Conservation (phyloP, 2,888 invertebrate species). For the Pherbina coryleti region DNA sequence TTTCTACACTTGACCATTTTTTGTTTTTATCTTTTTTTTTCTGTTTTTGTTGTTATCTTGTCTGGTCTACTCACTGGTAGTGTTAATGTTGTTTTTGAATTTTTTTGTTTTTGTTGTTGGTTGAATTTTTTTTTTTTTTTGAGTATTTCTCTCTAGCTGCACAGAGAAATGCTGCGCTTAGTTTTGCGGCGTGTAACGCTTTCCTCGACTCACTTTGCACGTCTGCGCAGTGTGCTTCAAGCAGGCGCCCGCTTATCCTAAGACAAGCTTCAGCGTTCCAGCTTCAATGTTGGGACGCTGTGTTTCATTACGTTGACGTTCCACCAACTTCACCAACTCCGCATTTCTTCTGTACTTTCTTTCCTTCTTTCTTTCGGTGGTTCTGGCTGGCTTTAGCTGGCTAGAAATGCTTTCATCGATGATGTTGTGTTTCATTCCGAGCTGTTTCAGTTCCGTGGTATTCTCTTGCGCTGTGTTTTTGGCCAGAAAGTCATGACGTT, state of each 20-base stretch:
- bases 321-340: neutral
- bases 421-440: slow-evolving; percentile 21
- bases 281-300: slow-evolving; percentile 16
- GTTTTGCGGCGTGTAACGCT: slow-evolving; percentile 61
- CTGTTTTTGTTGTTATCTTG: slow-evolving; percentile 21
- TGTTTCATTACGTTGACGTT: neutral
- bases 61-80: neutral
- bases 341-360: slow-evolving; percentile 18
- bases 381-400: slow-evolving; percentile 1
- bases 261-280: slow-evolving; percentile 2
- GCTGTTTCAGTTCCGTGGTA: slow-evolving; percentile 6
- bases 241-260: slow-evolving; percentile 66
- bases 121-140: slow-evolving; percentile 27
- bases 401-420: slow-evolving; percentile 20
- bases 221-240: slow-evolving; percentile 66
- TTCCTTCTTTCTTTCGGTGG: slow-evolving; percentile 34
- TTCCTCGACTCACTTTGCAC: slow-evolving; percentile 65
- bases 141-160: slow-evolving; percentile 25
- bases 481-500: neutral
- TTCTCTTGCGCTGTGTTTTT: neutral
- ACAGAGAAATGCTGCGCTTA: slow-evolving; percentile 38
- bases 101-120: slow-evolving; percentile 19
- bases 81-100: slow-evolving; percentile 8
- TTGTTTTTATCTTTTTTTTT: slow-evolving; percentile 16
- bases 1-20: slow-evolving; percentile 5